Evolutionary conservation across 2,113 vertebrate genomes (phyloP).

Genomic region (Paradoxurus hermaphroditus): DNA sequence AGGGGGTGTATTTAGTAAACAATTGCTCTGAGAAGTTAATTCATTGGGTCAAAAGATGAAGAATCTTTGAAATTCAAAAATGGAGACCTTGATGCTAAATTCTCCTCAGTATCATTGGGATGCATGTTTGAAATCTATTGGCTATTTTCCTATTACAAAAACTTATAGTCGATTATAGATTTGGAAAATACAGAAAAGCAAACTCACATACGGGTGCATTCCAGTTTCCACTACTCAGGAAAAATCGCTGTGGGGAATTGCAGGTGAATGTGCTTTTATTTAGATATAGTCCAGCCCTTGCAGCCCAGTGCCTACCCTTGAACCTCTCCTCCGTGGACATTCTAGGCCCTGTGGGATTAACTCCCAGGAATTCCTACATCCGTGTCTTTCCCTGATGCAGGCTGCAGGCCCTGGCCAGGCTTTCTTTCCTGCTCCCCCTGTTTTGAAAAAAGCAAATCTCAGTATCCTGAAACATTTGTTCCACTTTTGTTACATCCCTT

Average conservation of each 20-base stretch:
- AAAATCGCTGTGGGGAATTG: background rate
- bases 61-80: background rate
- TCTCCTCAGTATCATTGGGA: background rate
- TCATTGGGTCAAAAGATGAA: background rate
- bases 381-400: background rate
- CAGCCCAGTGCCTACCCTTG: fast-evolving
- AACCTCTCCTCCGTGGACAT: background rate
- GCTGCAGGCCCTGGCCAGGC: too few species aligned
- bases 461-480: background rate
- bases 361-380: background rate
- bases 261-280: fast-evolving
- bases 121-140: background rate
- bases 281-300: fast-evolving
- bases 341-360: fast-evolving
- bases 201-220: fast-evolving
- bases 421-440: background rate
- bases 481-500: background rate
- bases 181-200: background rate
- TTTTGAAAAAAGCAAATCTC: background rate
- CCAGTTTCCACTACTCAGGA: background rate
- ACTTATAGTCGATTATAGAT: background rate
- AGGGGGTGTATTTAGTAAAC: background rate
- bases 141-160: background rate
- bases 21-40: background rate
- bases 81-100: background rate